Conservation (phyloP, 2,888 invertebrate species). For the Julus scandinavius region DNA sequence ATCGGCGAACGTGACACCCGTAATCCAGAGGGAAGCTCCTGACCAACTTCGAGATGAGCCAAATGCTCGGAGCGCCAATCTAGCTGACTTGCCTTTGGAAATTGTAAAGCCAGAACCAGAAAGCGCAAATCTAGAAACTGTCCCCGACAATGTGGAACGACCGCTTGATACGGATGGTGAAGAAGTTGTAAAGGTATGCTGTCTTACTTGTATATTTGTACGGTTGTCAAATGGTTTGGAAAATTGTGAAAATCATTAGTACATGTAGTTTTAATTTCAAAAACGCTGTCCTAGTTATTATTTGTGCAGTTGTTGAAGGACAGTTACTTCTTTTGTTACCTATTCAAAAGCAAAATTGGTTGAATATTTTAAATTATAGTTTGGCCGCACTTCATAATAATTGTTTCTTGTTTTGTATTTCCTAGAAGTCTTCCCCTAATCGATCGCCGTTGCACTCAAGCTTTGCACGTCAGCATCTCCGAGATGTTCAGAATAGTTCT, state of each 20-base stretch:
- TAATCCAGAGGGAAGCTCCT: constrained; percentile 56
- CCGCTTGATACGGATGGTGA: constrained; percentile 53
- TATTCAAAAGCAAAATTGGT: no score
- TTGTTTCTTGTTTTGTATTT: background rate
- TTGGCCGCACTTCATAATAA: background rate
- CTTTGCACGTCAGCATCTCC: background rate
- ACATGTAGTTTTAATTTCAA: no score
- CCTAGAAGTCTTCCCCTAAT: constrained; percentile 39
- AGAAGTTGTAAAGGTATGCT: constrained; percentile 33
- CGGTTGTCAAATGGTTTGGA: background rate
- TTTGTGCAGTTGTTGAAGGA: no score
- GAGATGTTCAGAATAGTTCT: constrained; percentile 48
- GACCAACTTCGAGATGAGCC: constrained; percentile 35
- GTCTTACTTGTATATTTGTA: background rate
- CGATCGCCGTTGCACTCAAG: constrained; percentile 22
- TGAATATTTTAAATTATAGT: background rate
- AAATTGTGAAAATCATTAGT: no score
- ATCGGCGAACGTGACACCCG: constrained; percentile 11
- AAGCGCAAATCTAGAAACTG: constrained; percentile 57
- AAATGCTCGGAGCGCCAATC: background rate
- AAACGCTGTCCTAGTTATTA: no score
- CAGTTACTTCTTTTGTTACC: background rate
- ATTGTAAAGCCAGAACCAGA: background rate
- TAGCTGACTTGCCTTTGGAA: background rate
- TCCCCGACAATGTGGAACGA: constrained; percentile 57